Percentiles rank a stretch among this genome's conserved stretches.
Evolutionary conservation across 2,888 invertebrate genomes (phyloP).

Genomic region (Lasius fuliginosus): DNA sequence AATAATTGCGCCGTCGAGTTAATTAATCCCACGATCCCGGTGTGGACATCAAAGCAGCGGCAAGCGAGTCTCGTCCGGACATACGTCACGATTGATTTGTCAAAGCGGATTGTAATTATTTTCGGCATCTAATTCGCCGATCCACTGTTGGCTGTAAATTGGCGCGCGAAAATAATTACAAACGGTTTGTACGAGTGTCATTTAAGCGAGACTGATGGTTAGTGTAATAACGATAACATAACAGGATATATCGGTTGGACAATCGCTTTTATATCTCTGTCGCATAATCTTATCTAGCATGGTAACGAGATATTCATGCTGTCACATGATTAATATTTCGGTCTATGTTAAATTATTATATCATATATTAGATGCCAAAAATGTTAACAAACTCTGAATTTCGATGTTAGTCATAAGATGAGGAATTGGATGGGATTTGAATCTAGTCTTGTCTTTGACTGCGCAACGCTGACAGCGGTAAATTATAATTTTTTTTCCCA

Average conservation of each 20-base stretch:
- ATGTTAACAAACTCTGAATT: conserved; percentile 10
- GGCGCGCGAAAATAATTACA: background rate
- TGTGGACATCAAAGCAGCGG: conserved; percentile 54
- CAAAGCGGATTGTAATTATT: conserved; percentile 56
- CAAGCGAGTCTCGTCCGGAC: conserved; percentile 2
- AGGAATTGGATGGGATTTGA: conserved; percentile 18
- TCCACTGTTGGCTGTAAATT: background rate
- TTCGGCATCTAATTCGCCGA: conserved; percentile 25
- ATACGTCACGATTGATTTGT: conserved; percentile 50
- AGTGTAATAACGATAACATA: conserved; percentile 38
- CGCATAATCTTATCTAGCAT: conserved; percentile 49
- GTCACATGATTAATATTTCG: conserved; percentile 58
- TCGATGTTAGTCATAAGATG: conserved; percentile 6
- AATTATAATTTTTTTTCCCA: conserved; percentile 5
- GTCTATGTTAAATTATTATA: background rate
- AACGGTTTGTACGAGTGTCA: background rate
- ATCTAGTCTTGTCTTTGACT: background rate
- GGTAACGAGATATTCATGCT: conserved; percentile 58
- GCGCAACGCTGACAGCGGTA: conserved; percentile 17
- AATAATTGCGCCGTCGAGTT: conserved; percentile 38
- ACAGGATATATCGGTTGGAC: background rate
- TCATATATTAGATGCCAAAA: background rate
- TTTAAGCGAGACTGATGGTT: conserved; percentile 33
- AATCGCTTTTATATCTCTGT: conserved; percentile 53
- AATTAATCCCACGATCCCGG: conserved; percentile 58